Percentiles rank a stretch among this genome's conserved stretches.
Conservation (phyloP, 2,888 invertebrate species). For the Phyllotreta striolata region DNA sequence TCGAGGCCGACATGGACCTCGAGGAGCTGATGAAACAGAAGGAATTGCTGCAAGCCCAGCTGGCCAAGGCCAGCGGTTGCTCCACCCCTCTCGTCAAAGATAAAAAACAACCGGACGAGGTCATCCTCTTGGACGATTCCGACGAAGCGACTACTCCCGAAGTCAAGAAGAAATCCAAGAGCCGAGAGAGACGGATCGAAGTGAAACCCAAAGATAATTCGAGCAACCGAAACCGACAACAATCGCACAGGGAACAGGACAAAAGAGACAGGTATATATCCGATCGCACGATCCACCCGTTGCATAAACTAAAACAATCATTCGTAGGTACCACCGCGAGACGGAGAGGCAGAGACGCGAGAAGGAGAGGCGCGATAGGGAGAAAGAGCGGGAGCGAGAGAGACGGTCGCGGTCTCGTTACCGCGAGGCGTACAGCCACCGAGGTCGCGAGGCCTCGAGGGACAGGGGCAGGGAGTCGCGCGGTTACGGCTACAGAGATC, state of each 20-base stretch:
- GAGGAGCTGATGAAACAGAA: constrained; percentile 92
- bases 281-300: too few species aligned
- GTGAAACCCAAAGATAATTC: constrained; percentile 47
- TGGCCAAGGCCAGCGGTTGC: constrained; percentile 70
- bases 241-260: constrained; percentile 35
- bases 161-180: constrained; percentile 57
- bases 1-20: constrained; percentile 86
- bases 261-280: constrained; percentile 31
- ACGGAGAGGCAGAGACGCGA: constrained; percentile 23
- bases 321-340: constrained; percentile 1
- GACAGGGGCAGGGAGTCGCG: constrained; percentile 52
- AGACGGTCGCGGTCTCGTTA: constrained; percentile 44
- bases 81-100: constrained; percentile 48
- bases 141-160: constrained; percentile 54
- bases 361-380: constrained; percentile 33
- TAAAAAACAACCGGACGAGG: constrained; percentile 63
- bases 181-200: constrained; percentile 59
- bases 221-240: constrained; percentile 31
- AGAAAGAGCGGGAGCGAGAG: constrained; percentile 53
- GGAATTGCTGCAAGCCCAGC: constrained; percentile 83
- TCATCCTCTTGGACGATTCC: constrained; percentile 72
- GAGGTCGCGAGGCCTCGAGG: constrained; percentile 45
- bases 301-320: too few species aligned
- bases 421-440: constrained; percentile 41
- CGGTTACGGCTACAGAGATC: constrained; percentile 37